A percentile compares a stretch with the other conserved stretches of the same genome.
Evolutionary conservation across 2,888 invertebrate species (phyloP).

Genomic region (Embidobia sp.): DNA sequence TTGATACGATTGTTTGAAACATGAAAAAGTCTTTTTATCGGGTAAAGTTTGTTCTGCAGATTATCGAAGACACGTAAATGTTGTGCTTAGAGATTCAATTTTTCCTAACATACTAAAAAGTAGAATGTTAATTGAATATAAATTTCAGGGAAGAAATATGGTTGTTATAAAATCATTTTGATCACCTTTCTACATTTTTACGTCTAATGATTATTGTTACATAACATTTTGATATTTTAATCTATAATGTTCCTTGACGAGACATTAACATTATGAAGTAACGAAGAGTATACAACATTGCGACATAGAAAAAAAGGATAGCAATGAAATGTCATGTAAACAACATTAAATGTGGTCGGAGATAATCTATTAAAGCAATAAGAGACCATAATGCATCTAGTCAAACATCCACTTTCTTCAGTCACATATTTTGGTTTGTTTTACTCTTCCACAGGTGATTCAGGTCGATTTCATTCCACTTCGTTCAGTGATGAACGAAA

Average conservation of each 20-base stretch:
- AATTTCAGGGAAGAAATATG: slow-evolving; percentile 8
- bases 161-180: slow-evolving; percentile 16
- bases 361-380: neutral
- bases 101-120: slow-evolving; percentile 16
- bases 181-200: neutral
- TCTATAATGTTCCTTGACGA: slow-evolving; percentile 2
- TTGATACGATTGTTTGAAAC: neutral
- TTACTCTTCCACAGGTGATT: slow-evolving; percentile 16
- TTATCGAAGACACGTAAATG: neutral
- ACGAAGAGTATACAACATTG: no score
- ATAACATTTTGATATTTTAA: slow-evolving; percentile 17
- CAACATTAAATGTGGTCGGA: no score
- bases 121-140: slow-evolving; percentile 16
- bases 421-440: slow-evolving; percentile 15
- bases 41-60: neutral
- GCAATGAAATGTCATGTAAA: neutral
- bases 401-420: slow-evolving; percentile 7
- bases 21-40: neutral
- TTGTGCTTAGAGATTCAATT: neutral
- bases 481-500: slow-evolving; percentile 8
- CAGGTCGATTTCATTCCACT: slow-evolving; percentile 31
- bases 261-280: slow-evolving; percentile 10
- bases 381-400: slow-evolving; percentile 21
- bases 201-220: slow-evolving; percentile 10
- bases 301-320: no score